phyloP scores from a whole-genome alignment of 2,797 vertebrate genomes.

The Loris lydekkerianus region DNA sequence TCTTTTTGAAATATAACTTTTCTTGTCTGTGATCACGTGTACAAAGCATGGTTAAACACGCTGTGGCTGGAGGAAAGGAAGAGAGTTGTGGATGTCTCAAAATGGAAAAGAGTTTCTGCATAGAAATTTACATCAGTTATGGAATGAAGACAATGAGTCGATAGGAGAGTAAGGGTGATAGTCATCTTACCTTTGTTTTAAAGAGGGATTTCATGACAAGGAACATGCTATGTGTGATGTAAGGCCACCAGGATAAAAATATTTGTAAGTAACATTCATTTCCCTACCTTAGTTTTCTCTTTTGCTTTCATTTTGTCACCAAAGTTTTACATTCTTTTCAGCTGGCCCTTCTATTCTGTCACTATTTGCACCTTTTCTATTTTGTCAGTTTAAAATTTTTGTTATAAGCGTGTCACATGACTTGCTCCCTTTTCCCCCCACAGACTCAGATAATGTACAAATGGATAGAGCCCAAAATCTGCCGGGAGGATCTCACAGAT shows the following conservation, averaged over 20 bases:
- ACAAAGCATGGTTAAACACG: background rate
- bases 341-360: background rate
- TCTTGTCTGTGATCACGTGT: background rate
- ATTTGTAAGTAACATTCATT: background rate
- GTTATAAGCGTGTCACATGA: background rate
- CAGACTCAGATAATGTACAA: conserved; percentile 97
- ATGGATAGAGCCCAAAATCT: conserved; percentile 98
- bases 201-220: background rate
- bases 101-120: background rate
- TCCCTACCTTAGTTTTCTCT: background rate
- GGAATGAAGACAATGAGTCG: background rate
- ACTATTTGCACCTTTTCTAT: background rate
- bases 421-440: conserved; percentile 47
- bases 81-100: background rate
- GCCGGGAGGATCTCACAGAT: conserved; percentile 91
- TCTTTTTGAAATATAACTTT: background rate
- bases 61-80: background rate
- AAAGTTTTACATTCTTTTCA: background rate
- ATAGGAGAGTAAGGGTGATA: background rate
- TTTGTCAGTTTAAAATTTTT: conserved; percentile 1
- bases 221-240: background rate
- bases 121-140: background rate
- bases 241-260: background rate
- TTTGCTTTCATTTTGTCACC: conserved; percentile 23
- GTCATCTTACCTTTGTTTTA: background rate